A percentile compares a stretch with the other conserved stretches of the same genome.
Evolutionary conservation across 2,797 vertebrate species (phyloP).

Genomic region (Trachops cirrhosus): DNA sequence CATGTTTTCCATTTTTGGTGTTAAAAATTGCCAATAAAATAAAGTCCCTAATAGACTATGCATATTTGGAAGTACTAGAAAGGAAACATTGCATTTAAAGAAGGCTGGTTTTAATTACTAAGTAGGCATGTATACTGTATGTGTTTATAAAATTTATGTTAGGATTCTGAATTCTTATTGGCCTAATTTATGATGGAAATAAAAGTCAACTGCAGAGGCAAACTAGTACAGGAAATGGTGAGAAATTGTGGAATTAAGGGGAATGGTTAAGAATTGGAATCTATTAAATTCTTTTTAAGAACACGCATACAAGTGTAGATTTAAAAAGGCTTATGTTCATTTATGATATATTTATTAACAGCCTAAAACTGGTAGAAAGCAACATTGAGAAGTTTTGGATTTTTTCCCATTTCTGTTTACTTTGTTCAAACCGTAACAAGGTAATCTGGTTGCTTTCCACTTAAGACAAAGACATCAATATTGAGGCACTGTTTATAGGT

Average conservation of each 20-base stretch:
- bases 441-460: slow-evolving; percentile 63
- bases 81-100: slow-evolving; percentile 75
- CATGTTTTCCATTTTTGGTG: not conserved
- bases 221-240: slow-evolving; percentile 69
- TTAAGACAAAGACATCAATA: slow-evolving; percentile 69
- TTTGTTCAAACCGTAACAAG: slow-evolving; percentile 64
- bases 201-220: slow-evolving; percentile 75
- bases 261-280: slow-evolving; percentile 66
- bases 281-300: slow-evolving; percentile 69
- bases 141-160: slow-evolving; percentile 79
- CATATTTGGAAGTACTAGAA: slow-evolving; percentile 19
- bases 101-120: slow-evolving; percentile 76
- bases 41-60: slow-evolving; percentile 20
- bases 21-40: slow-evolving; percentile 38
- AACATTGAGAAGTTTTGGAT: slow-evolving; percentile 71
- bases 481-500: slow-evolving; percentile 75
- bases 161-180: slow-evolving; percentile 73
- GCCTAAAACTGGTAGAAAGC: slow-evolving; percentile 71
- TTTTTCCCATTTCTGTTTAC: slow-evolving; percentile 66
- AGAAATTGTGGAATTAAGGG: slow-evolving; percentile 68
- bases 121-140: slow-evolving; percentile 49
- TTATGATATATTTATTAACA: slow-evolving; percentile 79
- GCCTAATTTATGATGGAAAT: slow-evolving; percentile 80
- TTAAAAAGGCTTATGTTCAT: slow-evolving; percentile 69
- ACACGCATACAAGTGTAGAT: slow-evolving; percentile 63